Evolutionary conservation across 2,888 invertebrate genomes (phyloP).

Genomic region (Sialis fuliginosa): DNA sequence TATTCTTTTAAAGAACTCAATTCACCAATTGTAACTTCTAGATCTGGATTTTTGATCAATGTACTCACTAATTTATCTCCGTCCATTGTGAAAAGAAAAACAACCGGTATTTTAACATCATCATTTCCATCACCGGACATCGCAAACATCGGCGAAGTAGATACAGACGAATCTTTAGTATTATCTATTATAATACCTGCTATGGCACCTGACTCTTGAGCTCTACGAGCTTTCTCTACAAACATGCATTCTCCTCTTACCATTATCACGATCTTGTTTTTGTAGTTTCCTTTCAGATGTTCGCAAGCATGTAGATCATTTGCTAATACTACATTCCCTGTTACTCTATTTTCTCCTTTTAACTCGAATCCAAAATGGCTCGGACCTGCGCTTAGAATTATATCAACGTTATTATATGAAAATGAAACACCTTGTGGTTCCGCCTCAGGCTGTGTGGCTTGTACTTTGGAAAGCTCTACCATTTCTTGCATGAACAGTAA

Average conservation of each 20-base stretch:
- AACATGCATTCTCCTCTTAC: constrained; percentile 90
- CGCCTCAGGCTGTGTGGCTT: constrained; percentile 37
- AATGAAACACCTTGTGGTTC: constrained; percentile 32
- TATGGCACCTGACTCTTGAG: constrained; percentile 66
- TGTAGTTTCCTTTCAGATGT: constrained; percentile 35
- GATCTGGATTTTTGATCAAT: constrained; percentile 32
- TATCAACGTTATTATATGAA: constrained; percentile 21
- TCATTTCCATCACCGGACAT: constrained; percentile 90
- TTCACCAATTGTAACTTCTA: constrained; percentile 36
- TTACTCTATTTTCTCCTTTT: constrained; percentile 39
- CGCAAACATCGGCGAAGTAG: constrained; percentile 72
- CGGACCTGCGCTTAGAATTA: constrained; percentile 58
- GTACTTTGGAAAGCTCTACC: constrained; percentile 70
- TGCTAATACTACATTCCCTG: constrained; percentile 45
- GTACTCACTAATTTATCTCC: constrained; percentile 47
- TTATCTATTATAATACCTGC: constrained; percentile 80
- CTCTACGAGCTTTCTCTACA: constrained; percentile 75
- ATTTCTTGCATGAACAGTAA: constrained; percentile 93
- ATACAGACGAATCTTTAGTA: constrained; percentile 52
- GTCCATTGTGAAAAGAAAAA: constrained; percentile 72
- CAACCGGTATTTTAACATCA: constrained; percentile 76
- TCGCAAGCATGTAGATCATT: constrained; percentile 52
- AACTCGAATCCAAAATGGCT: constrained; percentile 79
- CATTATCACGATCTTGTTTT: constrained; percentile 66
- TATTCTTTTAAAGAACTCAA: constrained; percentile 22